A percentile compares a stretch with the other conserved stretches of the same genome.
Evolutionary conservation across 2,113 vertebrate species (phyloP).

Genomic region (Willisornis vidua): DNA sequence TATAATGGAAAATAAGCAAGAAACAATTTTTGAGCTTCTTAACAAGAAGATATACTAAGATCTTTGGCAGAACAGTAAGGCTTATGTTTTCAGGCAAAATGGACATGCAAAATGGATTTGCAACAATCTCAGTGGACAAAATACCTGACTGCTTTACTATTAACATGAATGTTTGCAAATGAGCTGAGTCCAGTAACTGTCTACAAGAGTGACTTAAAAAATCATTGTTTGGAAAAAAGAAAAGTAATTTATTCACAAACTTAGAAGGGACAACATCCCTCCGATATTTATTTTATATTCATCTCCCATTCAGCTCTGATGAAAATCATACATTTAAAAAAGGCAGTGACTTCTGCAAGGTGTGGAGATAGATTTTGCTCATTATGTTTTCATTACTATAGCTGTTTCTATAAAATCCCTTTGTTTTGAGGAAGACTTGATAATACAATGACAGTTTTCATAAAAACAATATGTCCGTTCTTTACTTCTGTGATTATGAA

Average conservation of each 20-base stretch:
- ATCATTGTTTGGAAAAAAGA: not conserved
- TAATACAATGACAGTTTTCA: not conserved
- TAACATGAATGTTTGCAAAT: not conserved
- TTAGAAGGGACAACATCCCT: not conserved
- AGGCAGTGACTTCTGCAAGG: not conserved
- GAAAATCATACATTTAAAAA: not conserved
- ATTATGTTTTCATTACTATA: not conserved
- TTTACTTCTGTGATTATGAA: not conserved
- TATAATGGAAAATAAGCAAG: not conserved
- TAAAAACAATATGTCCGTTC: not conserved
- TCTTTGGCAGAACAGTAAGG: not conserved
- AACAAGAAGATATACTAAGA: not conserved
- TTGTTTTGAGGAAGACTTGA: not conserved
- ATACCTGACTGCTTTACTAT: not conserved
- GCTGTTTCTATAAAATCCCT: not conserved
- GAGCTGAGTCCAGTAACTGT: not conserved
- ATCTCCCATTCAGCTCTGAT: not conserved
- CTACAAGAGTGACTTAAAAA: not conserved
- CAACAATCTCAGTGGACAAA: not conserved
- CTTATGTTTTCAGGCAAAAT: not conserved
- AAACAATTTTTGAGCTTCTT: not conserved
- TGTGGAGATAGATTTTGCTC: not conserved
- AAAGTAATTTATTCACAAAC: not conserved
- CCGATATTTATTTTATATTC: not conserved
- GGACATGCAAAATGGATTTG: not conserved